Conservation (phyloP, 2,888 invertebrate genomes). For the Nematopogon swammerdamellus region DNA sequence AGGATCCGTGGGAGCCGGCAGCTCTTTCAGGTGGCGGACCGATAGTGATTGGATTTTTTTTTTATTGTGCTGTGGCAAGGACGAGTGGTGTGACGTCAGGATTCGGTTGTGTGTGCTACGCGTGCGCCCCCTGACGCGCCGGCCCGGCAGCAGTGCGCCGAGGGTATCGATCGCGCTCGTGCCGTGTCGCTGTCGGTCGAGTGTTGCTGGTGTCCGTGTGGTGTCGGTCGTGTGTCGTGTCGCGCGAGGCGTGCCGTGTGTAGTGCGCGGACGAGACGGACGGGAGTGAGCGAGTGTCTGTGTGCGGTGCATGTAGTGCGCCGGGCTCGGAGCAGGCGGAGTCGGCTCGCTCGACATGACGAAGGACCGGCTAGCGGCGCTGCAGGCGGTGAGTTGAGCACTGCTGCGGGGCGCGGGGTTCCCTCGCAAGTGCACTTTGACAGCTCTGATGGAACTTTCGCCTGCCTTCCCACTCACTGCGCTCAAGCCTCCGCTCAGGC, state of each 20-base stretch:
- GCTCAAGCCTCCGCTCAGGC: too few species aligned
- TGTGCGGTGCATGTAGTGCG: background rate
- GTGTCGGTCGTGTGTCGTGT: background rate
- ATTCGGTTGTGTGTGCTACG: background rate
- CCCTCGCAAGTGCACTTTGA: background rate
- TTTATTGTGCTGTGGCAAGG: too few species aligned
- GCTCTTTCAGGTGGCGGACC: too few species aligned
- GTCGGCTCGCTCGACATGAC: slow-evolving; percentile 59
- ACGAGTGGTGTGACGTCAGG: background rate
- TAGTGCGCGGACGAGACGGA: background rate
- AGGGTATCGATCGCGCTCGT: background rate
- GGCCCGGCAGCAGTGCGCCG: background rate
- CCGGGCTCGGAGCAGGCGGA: background rate
- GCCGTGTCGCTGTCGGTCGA: background rate
- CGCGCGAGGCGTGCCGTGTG: background rate
- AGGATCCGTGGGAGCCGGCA: too few species aligned
- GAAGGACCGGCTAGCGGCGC: slow-evolving; percentile 96
- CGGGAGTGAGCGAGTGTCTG: background rate
- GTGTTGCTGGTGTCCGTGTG: background rate
- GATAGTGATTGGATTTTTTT: too few species aligned
- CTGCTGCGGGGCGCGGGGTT: background rate
- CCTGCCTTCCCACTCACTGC: too few species aligned
- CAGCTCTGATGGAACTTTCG: background rate
- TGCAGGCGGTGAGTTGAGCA: slow-evolving; percentile 78
- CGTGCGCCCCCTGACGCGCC: background rate